A percentile compares a stretch with the other conserved stretches of the same genome.
phyloP scores from a whole-genome alignment of 2,797 vertebrate genomes.

The Arrhamphus sclerolepis region DNA sequence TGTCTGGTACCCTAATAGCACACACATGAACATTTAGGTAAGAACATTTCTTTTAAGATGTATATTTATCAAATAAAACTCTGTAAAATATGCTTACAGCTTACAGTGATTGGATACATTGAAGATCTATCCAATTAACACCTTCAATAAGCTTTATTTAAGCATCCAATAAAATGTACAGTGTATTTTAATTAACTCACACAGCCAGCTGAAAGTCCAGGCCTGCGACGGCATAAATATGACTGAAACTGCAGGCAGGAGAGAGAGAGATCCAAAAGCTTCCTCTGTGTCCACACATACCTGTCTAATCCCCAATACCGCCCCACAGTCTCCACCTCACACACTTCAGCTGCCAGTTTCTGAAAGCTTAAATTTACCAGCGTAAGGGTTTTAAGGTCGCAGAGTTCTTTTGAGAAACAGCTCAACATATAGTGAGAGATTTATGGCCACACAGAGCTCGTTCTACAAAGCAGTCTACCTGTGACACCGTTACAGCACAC shows the following conservation, averaged over 20 bases:
- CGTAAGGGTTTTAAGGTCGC: constrained; percentile 34
- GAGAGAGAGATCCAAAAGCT: constrained; percentile 31
- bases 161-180: background rate
- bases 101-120: too few relatives aligned
- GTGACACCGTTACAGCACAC: constrained; percentile 16
- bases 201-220: constrained; percentile 5
- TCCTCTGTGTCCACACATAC: constrained; percentile 52
- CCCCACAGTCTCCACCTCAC: constrained; percentile 34
- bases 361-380: constrained; percentile 33
- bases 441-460: constrained; percentile 22
- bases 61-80: too few relatives aligned
- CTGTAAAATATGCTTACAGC: too few relatives aligned
- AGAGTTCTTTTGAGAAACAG: constrained; percentile 52
- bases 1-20: too few relatives aligned
- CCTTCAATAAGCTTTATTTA: background rate
- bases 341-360: constrained; percentile 21
- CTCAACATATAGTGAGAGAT: constrained; percentile 16
- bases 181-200: background rate
- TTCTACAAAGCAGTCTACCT: constrained; percentile 40
- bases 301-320: constrained; percentile 48
- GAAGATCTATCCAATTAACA: too few relatives aligned
- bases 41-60: too few relatives aligned
- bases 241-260: constrained; percentile 27
- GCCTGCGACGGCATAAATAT: constrained; percentile 16
- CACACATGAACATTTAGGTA: too few relatives aligned